Conservation (phyloP, 23 tunicate species). For the Diplosoma virens region DNA sequence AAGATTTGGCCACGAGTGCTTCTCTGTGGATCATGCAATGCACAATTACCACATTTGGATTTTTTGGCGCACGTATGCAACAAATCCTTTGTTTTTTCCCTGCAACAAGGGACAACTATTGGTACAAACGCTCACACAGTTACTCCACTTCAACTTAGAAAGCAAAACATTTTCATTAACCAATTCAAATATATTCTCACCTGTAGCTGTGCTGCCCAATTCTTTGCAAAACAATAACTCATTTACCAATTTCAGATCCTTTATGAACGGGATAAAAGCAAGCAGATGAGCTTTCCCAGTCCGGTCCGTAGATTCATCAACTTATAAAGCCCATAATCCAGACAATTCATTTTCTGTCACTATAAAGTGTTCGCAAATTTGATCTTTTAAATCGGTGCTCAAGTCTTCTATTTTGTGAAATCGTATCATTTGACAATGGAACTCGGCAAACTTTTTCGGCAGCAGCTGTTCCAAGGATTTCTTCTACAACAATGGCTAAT, state of each 20-base stretch:
- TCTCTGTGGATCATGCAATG: constrained; percentile 67
- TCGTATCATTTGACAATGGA: constrained; percentile 45
- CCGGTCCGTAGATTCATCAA: constrained; percentile 59
- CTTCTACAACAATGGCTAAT: constrained; percentile 61
- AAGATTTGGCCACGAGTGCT: constrained; percentile 58
- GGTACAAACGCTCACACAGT: constrained; percentile 54
- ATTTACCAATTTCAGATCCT: constrained; percentile 46
- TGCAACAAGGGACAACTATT: constrained; percentile 44
- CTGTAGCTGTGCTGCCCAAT: constrained; percentile 52
- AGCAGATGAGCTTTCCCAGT: constrained; percentile 67
- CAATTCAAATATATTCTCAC: constrained; percentile 54
- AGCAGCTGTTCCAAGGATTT: constrained; percentile 52
- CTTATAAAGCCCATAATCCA: constrained; percentile 49
- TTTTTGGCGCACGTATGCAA: constrained; percentile 39
- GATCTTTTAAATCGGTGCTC: constrained; percentile 50
- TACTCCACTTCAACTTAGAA: constrained; percentile 47
- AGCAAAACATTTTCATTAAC: constrained; percentile 43
- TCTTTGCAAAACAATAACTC: constrained; percentile 62
- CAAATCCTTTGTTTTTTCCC: constrained; percentile 44
- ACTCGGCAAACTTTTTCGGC: constrained; percentile 60
- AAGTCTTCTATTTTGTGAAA: constrained; percentile 49
- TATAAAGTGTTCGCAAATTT: constrained; percentile 55
- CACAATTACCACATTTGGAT: constrained; percentile 54
- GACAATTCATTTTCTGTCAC: constrained; percentile 35
- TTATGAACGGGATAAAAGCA: constrained; percentile 58